phyloP scores from a whole-genome alignment of 2,797 vertebrate species.

The Picus viridis region DNA sequence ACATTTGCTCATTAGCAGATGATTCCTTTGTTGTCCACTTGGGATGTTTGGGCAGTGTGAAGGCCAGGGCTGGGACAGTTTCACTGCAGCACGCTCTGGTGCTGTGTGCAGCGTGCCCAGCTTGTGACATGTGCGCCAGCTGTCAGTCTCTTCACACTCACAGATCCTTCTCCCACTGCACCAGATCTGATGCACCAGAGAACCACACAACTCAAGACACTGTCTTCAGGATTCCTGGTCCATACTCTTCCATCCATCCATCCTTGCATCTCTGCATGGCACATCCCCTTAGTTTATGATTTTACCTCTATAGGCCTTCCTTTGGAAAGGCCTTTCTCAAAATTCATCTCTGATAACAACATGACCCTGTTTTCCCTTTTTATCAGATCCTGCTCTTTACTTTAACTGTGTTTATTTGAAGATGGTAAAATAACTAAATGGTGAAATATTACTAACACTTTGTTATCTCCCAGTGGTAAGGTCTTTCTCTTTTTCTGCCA shows the following conservation, averaged over 20 bases:
- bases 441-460: background rate
- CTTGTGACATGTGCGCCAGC: fast-evolving
- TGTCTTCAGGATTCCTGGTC: background rate
- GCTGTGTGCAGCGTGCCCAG: fast-evolving
- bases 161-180: background rate
- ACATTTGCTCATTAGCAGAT: background rate
- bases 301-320: background rate
- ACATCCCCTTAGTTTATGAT: background rate
- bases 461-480: background rate
- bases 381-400: background rate
- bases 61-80: background rate
- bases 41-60: fast-evolving
- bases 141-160: background rate
- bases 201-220: background rate
- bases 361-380: background rate
- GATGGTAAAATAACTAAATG: background rate
- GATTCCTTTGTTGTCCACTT: background rate
- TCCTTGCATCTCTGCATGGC: background rate
- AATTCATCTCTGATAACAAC: background rate
- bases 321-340: background rate
- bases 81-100: too few relatives aligned
- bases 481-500: background rate
- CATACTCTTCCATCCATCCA: background rate
- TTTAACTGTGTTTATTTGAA: background rate
- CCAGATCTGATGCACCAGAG: background rate